Base-by-base conservation (phyloP, 2,113 vertebrate genomes). In the Glaucidium brasilianum region DNA sequence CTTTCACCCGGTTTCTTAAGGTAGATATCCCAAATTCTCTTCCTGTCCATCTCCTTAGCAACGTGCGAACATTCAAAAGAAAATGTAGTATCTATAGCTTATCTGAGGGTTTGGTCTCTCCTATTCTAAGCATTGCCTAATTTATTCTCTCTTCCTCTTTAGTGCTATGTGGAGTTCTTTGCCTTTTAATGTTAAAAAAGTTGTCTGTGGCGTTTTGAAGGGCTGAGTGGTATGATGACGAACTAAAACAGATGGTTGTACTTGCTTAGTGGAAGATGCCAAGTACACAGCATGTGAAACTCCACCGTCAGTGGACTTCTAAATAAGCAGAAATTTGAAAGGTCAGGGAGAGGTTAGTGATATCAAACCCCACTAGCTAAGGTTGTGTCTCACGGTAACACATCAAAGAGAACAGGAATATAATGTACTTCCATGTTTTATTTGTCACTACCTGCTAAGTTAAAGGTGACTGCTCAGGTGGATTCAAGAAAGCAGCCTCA, bases 21-120 rank as follows among this genome's bases (percentile, higher is more conserved):
- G 81, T 64, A 62, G 37, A 39, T 80, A 34, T 47, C 50, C 17
- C 67, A 92, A 69, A 53, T 93, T 73, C 30, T 80, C 39, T 83
- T 95, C 53, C 67, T 92, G 39, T 53, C 63, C 49, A 90, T 82
- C 59, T 94, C 88, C 94, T 83, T 92, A 92, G 92, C 88, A 93
- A 85, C 27, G 0, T 85, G 43, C 35, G 63, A 56, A 34, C 39
- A 37, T 60, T 85, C 49, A 73, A 49, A 73, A 60, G 53, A 88
- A 64, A 76, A 53, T 49, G 58, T 83, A 22, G 49, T 85, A 92
- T 93, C 92, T 93, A 30, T 79, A 92, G 71, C 66, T 93, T 88
- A 63, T 67, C 69, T 64, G 86, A 85, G 71, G 88, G 62, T 76
- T 97, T 78, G 56, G 39, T 85, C 74, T 92, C 73, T 88, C 92